Base-by-base conservation (phyloP, 2,113 vertebrate genomes). In the Cebidichthys violaceus region DNA sequence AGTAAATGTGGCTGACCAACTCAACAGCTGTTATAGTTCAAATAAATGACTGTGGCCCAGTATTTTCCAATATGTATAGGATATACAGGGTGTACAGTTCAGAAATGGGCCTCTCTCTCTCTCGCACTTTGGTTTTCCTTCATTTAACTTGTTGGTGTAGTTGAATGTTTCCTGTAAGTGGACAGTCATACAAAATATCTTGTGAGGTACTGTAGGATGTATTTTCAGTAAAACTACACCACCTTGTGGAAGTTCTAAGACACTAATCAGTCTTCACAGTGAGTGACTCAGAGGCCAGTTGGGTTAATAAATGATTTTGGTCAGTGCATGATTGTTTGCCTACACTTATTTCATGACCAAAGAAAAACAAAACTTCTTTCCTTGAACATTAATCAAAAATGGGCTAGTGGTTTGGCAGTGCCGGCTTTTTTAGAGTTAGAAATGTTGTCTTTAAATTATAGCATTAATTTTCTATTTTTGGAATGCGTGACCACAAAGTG, bases 171-270 rank as follows among this genome's bases (percentile, higher is more conserved):
- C 35, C 27, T 55, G 27, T 37, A 22, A 33, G 6, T n/a, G 43
- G 67, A 62, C 4, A 54, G 39, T 54, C 5, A 39, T 6, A 18
- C n/a, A 24, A 68, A 47, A 50, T 54, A 55, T 24, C 18, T 33
- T 45, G 5, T 43, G 18, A 24, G 4, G 45, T 27, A 17, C 5
- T 18, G 20, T 3, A 65, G 17, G 15, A 13, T 15, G 37, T 9
- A 1, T 37, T 50, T 81, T 70, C 31, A 29, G 66, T 31, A 37
- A 39, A 80, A 65, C 54, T 14, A 33, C 1, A 4, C 75, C 82
- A 74, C 33, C 80, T 59, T 83, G 80, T 83, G 70, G 76, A 72
- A 20, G 18, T 14, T 60, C n/a, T 37, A 47, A 11, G 17, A 33
- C 9, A 45, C 47, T 7, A 17, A 6, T n/a, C 31, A 39, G 15